phyloP scores from a whole-genome alignment of 1,140 invertebrate species.

The Brachionus asplanchnoidis region DNA sequence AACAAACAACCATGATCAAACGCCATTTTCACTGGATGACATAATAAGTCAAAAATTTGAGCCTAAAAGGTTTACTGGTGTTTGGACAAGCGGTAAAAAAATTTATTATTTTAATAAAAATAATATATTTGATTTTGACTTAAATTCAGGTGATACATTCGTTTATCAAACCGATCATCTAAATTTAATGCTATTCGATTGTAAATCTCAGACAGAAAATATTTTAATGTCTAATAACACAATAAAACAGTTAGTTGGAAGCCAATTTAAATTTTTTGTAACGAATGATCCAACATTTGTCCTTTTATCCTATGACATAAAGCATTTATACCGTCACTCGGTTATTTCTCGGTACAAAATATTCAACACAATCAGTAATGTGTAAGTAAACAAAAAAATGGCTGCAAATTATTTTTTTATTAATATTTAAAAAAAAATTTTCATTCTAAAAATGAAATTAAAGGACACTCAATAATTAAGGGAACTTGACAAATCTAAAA shows the following conservation, averaged over 20 bases:
- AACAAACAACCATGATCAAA: background rate
- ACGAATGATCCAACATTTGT: constrained; percentile 8
- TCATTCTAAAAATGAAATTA: no score
- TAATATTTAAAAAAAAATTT: no score
- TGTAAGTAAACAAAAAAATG: background rate
- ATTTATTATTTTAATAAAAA: background rate
- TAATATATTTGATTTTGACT: background rate
- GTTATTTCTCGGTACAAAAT: constrained; percentile 17
- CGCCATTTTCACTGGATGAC: background rate
- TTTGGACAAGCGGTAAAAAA: background rate
- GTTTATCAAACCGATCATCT: background rate
- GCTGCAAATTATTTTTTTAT: no score
- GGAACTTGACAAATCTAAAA: no score
- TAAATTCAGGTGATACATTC: background rate
- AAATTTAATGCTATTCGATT: constrained; percentile 5
- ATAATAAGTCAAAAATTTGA: constrained; percentile 26
- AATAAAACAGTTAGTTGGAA: constrained; percentile 21
- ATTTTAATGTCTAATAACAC: constrained; percentile 35
- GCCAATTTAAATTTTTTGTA: constrained; percentile 16
- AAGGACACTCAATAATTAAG: no score
- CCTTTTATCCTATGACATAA: constrained; percentile 21
- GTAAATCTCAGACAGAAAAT: constrained; percentile 14
- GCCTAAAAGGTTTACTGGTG: constrained; percentile 32
- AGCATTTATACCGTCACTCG: constrained; percentile 23
- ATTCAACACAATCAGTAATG: constrained; percentile 40